These are phyloP conservation scores for Troilus luridus DNA, from an alignment of 2,888 invertebrate species.

Conservation along the genomic window DNA sequence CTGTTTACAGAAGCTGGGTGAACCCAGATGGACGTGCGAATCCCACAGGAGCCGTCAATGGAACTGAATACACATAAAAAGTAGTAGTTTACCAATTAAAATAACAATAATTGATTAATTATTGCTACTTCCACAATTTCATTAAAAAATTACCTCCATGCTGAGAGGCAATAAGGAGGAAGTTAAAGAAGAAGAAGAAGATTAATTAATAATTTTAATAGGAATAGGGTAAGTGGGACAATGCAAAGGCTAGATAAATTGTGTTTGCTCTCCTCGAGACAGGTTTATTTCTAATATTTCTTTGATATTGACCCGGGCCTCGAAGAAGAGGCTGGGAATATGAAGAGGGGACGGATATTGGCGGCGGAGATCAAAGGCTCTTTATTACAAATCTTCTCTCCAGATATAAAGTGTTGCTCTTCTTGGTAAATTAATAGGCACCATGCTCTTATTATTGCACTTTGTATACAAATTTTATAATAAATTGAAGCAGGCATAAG, in stretches of 20 bases:
- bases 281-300: constrained; percentile 12
- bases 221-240: neutral
- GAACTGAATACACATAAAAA: too few species aligned
- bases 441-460: neutral
- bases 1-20: too few species aligned
- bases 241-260: neutral
- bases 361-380: neutral
- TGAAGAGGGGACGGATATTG: constrained; percentile 12
- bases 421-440: neutral
- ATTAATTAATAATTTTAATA: neutral
- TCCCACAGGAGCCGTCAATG: too few species aligned
- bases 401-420: constrained; percentile 1
- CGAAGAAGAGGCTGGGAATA: neutral
- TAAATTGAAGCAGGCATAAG: too few species aligned
- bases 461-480: neutral
- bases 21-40: too few species aligned
- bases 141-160: too few species aligned
- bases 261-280: neutral
- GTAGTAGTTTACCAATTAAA: too few species aligned
- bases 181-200: too few species aligned
- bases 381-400: constrained; percentile 25
- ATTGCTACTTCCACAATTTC: too few species aligned
- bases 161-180: too few species aligned
- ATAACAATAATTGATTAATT: too few species aligned
- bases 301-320: neutral